Percentiles rank a stretch among this genome's conserved stretches.
phyloP scores from a whole-genome alignment of 2,113 vertebrate species.

The Eulacestoma nigropectus region DNA sequence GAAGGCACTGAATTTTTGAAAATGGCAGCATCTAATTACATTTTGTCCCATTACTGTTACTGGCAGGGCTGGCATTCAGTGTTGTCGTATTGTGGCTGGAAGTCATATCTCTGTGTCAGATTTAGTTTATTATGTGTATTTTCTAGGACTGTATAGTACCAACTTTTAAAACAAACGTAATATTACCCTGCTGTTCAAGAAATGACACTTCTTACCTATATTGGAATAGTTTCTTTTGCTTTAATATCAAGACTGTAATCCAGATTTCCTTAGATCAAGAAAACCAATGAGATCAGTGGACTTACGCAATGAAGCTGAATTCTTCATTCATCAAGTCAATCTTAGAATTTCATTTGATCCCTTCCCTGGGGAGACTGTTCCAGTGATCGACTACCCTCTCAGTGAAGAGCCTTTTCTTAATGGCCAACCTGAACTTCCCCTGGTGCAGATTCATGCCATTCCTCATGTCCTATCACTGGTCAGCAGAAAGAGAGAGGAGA shows the following conservation, averaged over 20 bases:
- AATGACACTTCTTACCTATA: not conserved
- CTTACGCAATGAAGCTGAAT: not conserved
- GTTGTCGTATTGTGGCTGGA: not conserved
- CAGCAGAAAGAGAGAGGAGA: not conserved
- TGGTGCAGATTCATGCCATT: not conserved
- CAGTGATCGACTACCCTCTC: accelerated
- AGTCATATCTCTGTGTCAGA: not conserved
- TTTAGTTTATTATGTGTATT: not conserved
- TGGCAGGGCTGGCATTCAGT: not conserved
- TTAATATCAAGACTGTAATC: not conserved
- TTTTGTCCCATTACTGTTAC: not conserved
- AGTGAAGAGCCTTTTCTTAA: not conserved
- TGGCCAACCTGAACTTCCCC: not conserved
- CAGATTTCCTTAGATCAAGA: not conserved
- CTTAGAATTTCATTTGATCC: not conserved
- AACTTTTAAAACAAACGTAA: not conserved
- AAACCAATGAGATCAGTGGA: not conserved
- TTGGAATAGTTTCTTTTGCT: not conserved
- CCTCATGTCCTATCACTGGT: not conserved
- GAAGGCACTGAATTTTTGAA: not conserved
- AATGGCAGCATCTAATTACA: not conserved
- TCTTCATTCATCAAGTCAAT: not conserved
- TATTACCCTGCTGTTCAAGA: not conserved
- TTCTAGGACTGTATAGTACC: not conserved
- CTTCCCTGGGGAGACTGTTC: not conserved